These are phyloP conservation scores for Neopelma chrysocephalum DNA, from an alignment of 2,797 vertebrate genomes.

Conservation along the genomic window DNA sequence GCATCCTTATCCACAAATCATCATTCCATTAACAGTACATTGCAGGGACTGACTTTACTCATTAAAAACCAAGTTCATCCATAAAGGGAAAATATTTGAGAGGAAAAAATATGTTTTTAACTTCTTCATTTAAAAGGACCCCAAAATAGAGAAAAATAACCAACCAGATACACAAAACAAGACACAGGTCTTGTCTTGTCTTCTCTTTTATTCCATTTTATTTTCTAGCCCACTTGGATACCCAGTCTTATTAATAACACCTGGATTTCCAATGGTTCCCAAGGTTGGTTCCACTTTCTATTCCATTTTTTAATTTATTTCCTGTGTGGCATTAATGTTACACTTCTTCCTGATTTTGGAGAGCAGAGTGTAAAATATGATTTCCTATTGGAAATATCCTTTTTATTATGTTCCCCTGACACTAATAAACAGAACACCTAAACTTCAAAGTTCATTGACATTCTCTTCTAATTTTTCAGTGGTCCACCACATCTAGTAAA, in stretches of 20 bases:
- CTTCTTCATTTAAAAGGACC: not conserved
- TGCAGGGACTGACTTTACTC: fast-evolving
- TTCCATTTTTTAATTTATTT: not conserved
- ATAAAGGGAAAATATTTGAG: not conserved
- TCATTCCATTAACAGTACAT: not conserved
- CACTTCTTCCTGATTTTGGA: not conserved
- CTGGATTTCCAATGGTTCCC: not conserved
- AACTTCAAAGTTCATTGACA: not conserved
- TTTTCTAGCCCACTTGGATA: not conserved
- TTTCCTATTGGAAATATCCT: not conserved
- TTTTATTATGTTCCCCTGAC: not conserved
- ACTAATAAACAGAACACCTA: not conserved
- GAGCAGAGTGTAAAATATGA: not conserved
- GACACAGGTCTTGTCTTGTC: not conserved
- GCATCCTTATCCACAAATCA: not conserved
- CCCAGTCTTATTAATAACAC: not conserved
- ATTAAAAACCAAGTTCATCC: not conserved
- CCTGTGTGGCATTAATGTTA: not conserved
- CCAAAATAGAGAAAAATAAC: not conserved
- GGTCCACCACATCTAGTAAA: not conserved
- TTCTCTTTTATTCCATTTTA: not conserved
- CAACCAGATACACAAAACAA: not conserved
- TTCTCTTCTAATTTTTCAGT: not conserved
- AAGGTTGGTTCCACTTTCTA: not conserved
- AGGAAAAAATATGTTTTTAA: not conserved